Conservation (phyloP, 2,888 invertebrate species). For the Sericinus montela region DNA sequence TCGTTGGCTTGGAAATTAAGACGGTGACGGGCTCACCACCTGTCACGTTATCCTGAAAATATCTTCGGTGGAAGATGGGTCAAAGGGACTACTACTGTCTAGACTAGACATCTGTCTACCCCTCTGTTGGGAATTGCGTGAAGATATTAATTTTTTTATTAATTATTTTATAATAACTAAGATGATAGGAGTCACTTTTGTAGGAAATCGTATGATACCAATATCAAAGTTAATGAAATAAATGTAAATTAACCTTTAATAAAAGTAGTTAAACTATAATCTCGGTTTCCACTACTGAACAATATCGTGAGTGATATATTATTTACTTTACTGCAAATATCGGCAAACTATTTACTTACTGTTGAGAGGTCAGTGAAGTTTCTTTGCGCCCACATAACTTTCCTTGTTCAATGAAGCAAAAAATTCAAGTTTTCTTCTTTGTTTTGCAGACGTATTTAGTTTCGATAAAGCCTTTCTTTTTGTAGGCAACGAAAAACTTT, state of each 20-base stretch:
- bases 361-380: slow-evolving; percentile 33
- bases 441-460: slow-evolving; percentile 26
- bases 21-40: too few species aligned
- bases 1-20: too few species aligned
- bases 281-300: slow-evolving; percentile 4
- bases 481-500: not conserved
- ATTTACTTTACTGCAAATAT: slow-evolving; percentile 22
- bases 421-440: slow-evolving; percentile 31
- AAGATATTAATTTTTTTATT: too few species aligned
- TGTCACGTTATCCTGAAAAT: too few species aligned
- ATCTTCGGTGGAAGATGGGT: too few species aligned
- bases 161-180: too few species aligned
- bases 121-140: too few species aligned
- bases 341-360: slow-evolving; percentile 28
- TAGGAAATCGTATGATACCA: too few species aligned
- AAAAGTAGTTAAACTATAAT: not conserved
- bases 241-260: not conserved
- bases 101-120: too few species aligned
- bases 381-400: slow-evolving; percentile 31
- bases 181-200: too few species aligned
- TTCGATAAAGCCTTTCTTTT: slow-evolving; percentile 15
- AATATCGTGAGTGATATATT: slow-evolving; percentile 11
- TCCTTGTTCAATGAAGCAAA: slow-evolving; percentile 42
- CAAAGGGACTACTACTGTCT: too few species aligned
- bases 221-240: too few species aligned